These are phyloP conservation scores for Anorthoa munda DNA, from an alignment of 2,888 invertebrate species.

Conservation along the genomic window DNA sequence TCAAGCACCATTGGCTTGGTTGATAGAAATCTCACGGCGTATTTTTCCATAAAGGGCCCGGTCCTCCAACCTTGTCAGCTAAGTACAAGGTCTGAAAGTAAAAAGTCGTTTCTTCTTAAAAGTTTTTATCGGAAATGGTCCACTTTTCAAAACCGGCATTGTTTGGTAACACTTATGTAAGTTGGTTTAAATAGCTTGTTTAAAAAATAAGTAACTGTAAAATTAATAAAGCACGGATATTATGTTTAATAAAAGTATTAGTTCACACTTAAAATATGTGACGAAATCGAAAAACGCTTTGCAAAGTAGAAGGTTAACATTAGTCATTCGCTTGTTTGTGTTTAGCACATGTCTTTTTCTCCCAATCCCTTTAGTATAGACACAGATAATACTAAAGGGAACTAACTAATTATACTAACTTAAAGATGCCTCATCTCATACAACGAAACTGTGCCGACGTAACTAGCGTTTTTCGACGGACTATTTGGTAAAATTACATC, in stretches of 20 bases:
- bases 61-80: conserved; percentile 47
- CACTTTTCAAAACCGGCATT: conserved; percentile 50
- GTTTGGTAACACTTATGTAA: conserved; percentile 25
- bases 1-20: conserved; percentile 33
- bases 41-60: conserved; percentile 46
- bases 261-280: background rate
- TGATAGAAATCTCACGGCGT: conserved; percentile 41
- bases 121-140: conserved; percentile 39
- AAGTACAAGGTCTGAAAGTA: conserved; percentile 60
- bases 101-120: conserved; percentile 53
- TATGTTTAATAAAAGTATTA: background rate
- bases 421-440: too few relatives aligned
- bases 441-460: too few relatives aligned
- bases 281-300: background rate
- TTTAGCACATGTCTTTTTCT: too few relatives aligned
- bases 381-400: too few relatives aligned
- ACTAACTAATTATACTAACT: too few relatives aligned
- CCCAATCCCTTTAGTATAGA: too few relatives aligned
- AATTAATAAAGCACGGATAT: conserved; percentile 7
- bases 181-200: background rate
- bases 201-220: background rate
- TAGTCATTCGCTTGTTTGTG: too few relatives aligned
- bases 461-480: too few relatives aligned
- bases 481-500: too few relatives aligned
- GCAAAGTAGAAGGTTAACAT: too few relatives aligned